Evolutionary conservation across 2,113 vertebrate genomes (phyloP), one percentile per base, ranked within the genome.

Genomic region (Leiothrix lutea): DNA sequence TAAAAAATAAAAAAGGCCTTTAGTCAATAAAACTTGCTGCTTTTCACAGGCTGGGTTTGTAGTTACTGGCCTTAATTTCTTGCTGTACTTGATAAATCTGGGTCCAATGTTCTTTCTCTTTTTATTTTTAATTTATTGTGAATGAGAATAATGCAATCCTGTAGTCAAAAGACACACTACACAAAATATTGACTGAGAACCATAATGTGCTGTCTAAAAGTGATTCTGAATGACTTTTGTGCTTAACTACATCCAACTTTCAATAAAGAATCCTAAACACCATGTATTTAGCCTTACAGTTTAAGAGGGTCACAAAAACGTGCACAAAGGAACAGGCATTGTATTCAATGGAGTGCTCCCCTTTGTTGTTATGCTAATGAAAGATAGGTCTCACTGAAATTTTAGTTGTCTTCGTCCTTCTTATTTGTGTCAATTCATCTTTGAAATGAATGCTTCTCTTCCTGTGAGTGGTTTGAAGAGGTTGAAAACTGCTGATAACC

Each of bases 221-320:
- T 5, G 13, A 64, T 77, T 92, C 71, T 78, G 47, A 86, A 80
- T 96, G 91, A 61, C 65, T 88, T 97, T 96, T 95, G 87, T 95
- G 88, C 92, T 91, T 83, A 90, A 65, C 72, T 91, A 31, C 38
- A 90, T 50, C 44, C 50, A 54, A 24, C 42, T 96, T 93, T 88
- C 90, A 96, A 72, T 94, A 79, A 95, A 94, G 53, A 92, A 71
- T 54, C 53, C 65, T 45, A 70, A 72, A 80, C 80, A 78, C n/a
- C 29, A 31, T 86, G 29, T 85, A 48, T 91, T 91, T 92, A 90
- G 60, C 36, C 21, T 80, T 81, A 73, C 36, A 72, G 64, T 95
- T 95, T 87, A 45, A 89, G 77, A 94, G 53, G 44, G 60, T 92
- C 83, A 86, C 90, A 61, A 80, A 92, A 95, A 92, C 22, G 12